A percentile compares a stretch with the other conserved stretches of the same genome.
Evolutionary conservation across 2,113 vertebrate genomes (phyloP).

Genomic region (Paraplagusia blochii): DNA sequence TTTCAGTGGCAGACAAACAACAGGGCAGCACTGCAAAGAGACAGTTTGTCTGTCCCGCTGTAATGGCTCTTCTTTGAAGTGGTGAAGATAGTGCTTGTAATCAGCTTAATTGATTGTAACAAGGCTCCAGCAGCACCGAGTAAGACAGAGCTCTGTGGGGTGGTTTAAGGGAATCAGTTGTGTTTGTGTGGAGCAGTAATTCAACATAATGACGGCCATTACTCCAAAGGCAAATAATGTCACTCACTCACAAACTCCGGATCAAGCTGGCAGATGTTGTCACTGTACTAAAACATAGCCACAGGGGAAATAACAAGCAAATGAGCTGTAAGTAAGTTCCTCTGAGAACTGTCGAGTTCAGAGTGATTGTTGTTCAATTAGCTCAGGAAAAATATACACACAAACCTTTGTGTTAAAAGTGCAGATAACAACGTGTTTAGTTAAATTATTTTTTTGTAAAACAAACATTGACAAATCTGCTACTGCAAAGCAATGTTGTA

Average conservation of each 20-base stretch:
- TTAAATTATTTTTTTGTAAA: neutral
- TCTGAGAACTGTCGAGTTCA: slow-evolving; percentile 21
- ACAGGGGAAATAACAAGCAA: slow-evolving; percentile 40
- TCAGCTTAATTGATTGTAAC: slow-evolving; percentile 77
- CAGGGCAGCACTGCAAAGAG: slow-evolving; percentile 53
- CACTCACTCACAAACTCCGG: slow-evolving; percentile 54
- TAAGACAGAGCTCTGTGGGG: slow-evolving; percentile 44
- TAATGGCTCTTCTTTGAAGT: slow-evolving; percentile 67
- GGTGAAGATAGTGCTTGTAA: slow-evolving; percentile 73
- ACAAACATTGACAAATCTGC: slow-evolving; percentile 1
- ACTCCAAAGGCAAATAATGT: slow-evolving; percentile 68
- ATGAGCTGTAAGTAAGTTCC: slow-evolving; percentile 52
- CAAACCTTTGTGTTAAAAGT: slow-evolving; percentile 19
- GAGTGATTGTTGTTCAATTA: slow-evolving; percentile 35
- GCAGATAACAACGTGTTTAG: slow-evolving; percentile 6
- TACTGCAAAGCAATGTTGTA: neutral
- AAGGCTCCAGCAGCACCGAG: slow-evolving; percentile 61
- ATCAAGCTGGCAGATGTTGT: slow-evolving; percentile 46
- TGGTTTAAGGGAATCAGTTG: slow-evolving; percentile 54
- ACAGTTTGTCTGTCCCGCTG: slow-evolving; percentile 65
- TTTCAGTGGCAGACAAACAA: slow-evolving; percentile 41
- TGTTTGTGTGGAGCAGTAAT: slow-evolving; percentile 70
- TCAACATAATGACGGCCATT: slow-evolving; percentile 73
- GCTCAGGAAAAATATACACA: slow-evolving; percentile 14
- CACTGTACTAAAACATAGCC: slow-evolving; percentile 45